Conservation (phyloP, 2,888 invertebrate species). For the Noctua fimbriata region DNA sequence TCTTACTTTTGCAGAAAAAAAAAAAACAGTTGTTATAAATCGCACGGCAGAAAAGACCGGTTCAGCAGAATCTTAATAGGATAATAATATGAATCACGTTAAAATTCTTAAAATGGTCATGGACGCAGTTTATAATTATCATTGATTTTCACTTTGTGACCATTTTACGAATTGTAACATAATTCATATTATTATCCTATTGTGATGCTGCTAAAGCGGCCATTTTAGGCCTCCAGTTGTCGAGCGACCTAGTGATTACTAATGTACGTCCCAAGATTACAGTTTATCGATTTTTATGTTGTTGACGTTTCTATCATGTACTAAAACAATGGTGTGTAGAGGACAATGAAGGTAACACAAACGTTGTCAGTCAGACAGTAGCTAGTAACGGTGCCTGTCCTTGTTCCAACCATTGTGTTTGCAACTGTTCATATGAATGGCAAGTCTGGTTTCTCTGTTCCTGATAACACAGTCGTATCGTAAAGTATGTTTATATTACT, state of each 20-base stretch:
- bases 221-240: background rate
- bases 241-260: constrained; percentile 41
- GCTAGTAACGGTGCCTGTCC: constrained; percentile 70
- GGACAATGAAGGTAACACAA: constrained; percentile 77
- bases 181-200: no score
- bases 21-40: background rate
- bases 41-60: no score
- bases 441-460: constrained; percentile 65
- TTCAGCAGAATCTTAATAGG: no score
- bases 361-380: constrained; percentile 69
- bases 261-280: constrained; percentile 57
- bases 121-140: no score
- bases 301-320: constrained; percentile 55
- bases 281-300: constrained; percentile 64
- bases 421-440: constrained; percentile 67
- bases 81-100: no score
- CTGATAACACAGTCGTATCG: constrained; percentile 41
- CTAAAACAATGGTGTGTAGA: constrained; percentile 68
- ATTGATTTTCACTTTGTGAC: no score
- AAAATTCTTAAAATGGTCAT: no score
- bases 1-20: background rate
- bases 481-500: constrained; percentile 31
- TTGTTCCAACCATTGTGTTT: constrained; percentile 79
- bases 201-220: background rate
- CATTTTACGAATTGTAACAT: no score